Conservation (phyloP, 53 echinoderm and acorn worm species). For the Astropecten irregularis region DNA sequence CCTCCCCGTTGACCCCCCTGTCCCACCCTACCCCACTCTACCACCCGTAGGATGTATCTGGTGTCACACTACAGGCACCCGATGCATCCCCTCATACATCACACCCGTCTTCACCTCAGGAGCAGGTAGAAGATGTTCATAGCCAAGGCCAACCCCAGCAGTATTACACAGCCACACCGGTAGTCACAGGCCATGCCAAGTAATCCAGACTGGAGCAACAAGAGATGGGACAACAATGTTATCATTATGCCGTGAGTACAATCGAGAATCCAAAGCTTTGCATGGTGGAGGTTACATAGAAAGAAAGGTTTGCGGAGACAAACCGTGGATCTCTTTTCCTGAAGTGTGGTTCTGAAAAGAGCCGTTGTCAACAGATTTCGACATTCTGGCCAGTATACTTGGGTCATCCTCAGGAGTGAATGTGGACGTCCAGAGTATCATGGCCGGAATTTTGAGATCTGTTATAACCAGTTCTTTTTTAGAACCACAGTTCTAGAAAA, state of each 20-base stretch:
- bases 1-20: neutral
- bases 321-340: too few relatives aligned
- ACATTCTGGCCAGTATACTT: too few relatives aligned
- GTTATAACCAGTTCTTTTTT: too few relatives aligned
- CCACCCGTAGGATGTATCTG: conserved; percentile 23
- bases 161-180: conserved; percentile 52
- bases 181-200: conserved; percentile 54
- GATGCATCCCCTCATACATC: conserved; percentile 51
- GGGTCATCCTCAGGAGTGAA: too few relatives aligned
- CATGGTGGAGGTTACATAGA: too few relatives aligned
- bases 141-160: conserved; percentile 41
- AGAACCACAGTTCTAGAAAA: too few relatives aligned
- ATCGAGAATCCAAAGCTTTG: neutral
- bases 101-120: conserved; percentile 45
- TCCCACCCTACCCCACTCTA: neutral
- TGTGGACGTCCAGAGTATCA: too few relatives aligned
- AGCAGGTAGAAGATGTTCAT: conserved; percentile 39
- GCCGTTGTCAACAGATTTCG: too few relatives aligned
- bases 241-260: conserved; percentile 37
- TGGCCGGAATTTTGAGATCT: too few relatives aligned
- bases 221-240: conserved; percentile 25
- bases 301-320: too few relatives aligned
- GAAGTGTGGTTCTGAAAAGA: too few relatives aligned
- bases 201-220: conserved; percentile 7
- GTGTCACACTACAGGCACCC: conserved; percentile 38